A percentile compares a stretch with the other conserved stretches of the same genome.
Evolutionary conservation across 2,888 invertebrate species (phyloP).

Genomic region (Mylabris sibirica): DNA sequence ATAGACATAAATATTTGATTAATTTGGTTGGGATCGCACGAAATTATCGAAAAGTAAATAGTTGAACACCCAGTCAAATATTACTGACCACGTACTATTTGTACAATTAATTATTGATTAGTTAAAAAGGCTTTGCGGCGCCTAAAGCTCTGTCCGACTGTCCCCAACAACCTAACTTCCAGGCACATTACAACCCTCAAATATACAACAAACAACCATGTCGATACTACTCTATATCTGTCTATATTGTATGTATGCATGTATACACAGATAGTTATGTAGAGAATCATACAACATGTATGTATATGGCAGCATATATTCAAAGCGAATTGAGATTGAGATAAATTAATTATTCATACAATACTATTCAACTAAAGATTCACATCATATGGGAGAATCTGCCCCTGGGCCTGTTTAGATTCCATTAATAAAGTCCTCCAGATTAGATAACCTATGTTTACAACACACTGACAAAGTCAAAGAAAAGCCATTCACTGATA

Average conservation of each 20-base stretch:
- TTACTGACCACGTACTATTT: constrained; percentile 35
- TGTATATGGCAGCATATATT: constrained; percentile 56
- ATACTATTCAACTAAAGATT: constrained; percentile 56
- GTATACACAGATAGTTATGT: constrained; percentile 39
- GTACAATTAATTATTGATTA: constrained; percentile 46
- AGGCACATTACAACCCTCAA: constrained; percentile 47
- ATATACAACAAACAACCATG: constrained; percentile 35
- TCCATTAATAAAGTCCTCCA: constrained; percentile 58
- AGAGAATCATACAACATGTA: constrained; percentile 57
- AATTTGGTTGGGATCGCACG: constrained; percentile 12
- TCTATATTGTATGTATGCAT: no score
- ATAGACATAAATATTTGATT: constrained; percentile 16
- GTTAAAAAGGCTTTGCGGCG: constrained; percentile 48
- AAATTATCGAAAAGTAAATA: constrained; percentile 22
- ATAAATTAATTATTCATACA: constrained; percentile 59
- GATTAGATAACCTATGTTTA: constrained; percentile 57
- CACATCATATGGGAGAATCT: constrained; percentile 51
- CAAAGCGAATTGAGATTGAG: constrained; percentile 58
- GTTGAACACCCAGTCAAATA: constrained; percentile 13
- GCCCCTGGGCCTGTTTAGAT: constrained; percentile 54
- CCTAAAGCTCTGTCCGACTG: constrained; percentile 40
- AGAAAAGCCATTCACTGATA: constrained; percentile 29
- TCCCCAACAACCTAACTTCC: constrained; percentile 34
- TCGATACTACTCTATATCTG: constrained; percentile 39
- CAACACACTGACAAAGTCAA: constrained; percentile 54